These are phyloP conservation scores for Galerucella nymphaeae DNA, from an alignment of 2,888 invertebrate genomes.

Conservation along the genomic window DNA sequence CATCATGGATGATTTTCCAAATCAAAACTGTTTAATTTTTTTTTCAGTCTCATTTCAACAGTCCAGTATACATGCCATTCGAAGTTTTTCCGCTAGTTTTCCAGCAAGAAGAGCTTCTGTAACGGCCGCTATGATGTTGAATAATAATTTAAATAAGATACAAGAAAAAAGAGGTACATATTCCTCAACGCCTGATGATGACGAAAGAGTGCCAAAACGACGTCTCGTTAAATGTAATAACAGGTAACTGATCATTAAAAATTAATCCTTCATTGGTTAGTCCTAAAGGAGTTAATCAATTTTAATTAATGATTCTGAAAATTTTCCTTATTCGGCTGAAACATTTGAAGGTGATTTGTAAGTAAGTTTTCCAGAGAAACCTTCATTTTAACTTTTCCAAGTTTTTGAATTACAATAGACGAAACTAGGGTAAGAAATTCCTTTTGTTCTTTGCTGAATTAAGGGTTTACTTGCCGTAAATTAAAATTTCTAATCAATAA, in stretches of 20 bases:
- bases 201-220: constrained; percentile 59
- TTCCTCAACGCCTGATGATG: constrained; percentile 53
- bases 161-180: constrained; percentile 58
- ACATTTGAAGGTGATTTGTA: not conserved
- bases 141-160: constrained; percentile 40
- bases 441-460: not conserved
- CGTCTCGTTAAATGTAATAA: constrained; percentile 53
- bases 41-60: constrained; percentile 65
- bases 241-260: no score
- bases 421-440: not conserved
- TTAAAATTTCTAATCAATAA: not conserved
- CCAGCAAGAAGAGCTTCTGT: constrained; percentile 60
- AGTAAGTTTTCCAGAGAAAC: not conserved
- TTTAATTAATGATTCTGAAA: not conserved
- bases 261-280: no score
- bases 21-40: constrained; percentile 13
- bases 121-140: constrained; percentile 55
- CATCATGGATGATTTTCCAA: constrained; percentile 7
- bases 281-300: not conserved
- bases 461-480: not conserved
- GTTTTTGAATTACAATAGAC: constrained; percentile 2
- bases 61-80: constrained; percentile 63
- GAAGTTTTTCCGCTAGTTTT: constrained; percentile 65
- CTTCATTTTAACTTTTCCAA: not conserved
- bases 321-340: not conserved